These are phyloP conservation scores for Plutella xylostella DNA, from an alignment of 2,888 invertebrate species.

Conservation along the genomic window DNA sequence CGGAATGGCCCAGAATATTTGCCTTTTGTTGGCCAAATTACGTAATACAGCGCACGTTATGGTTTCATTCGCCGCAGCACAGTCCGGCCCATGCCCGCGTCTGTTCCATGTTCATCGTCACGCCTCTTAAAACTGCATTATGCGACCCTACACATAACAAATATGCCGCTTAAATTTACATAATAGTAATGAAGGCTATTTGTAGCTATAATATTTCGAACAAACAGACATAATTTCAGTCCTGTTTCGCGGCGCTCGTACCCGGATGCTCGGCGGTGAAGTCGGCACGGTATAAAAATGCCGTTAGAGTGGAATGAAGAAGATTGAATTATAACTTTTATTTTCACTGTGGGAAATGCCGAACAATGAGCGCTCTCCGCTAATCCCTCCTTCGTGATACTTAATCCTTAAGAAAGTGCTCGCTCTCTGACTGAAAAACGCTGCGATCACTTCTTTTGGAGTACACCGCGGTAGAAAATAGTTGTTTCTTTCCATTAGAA, in stretches of 20 bases:
- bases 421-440: slow-evolving; percentile 10
- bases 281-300: slow-evolving; percentile 41
- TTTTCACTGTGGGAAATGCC: slow-evolving; percentile 44
- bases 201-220: slow-evolving; percentile 29
- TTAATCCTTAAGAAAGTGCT: slow-evolving; percentile 25
- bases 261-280: slow-evolving; percentile 37
- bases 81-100: slow-evolving; percentile 15
- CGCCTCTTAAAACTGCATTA: slow-evolving; percentile 6
- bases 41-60: slow-evolving; percentile 49
- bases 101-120: slow-evolving; percentile 6
- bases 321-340: slow-evolving; percentile 60
- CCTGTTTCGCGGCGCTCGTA: slow-evolving; percentile 41
- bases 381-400: slow-evolving; percentile 16
- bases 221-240: slow-evolving; percentile 18
- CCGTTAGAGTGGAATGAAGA: slow-evolving; percentile 41
- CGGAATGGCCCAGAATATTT: slow-evolving; percentile 49
- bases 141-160: background rate
- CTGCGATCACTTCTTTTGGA: background rate
- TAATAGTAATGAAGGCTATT: slow-evolving; percentile 28
- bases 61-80: slow-evolving; percentile 40
- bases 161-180: background rate
- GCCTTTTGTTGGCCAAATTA: slow-evolving; percentile 59
- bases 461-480: background rate
- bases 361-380: slow-evolving; percentile 27
- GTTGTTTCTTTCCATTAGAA: slow-evolving; percentile 12